Conservation (phyloP, 2,797 vertebrate species). For the Crocidura indochinensis region DNA sequence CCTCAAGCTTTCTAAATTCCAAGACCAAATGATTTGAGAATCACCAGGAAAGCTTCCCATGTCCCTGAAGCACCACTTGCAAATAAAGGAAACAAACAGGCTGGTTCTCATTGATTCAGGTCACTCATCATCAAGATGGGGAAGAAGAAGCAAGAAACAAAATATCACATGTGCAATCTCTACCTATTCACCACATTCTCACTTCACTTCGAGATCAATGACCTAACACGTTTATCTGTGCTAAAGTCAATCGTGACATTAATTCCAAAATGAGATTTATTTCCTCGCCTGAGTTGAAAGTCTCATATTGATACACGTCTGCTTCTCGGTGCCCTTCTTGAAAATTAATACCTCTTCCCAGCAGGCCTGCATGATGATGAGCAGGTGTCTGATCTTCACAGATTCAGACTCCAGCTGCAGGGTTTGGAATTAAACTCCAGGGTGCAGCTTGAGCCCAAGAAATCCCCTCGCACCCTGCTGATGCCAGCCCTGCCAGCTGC, state of each 20-base stretch:
- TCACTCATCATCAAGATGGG: not conserved
- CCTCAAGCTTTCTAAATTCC: no score
- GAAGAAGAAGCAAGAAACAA: not conserved
- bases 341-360: constrained; percentile 74
- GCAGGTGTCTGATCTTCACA: constrained; percentile 55
- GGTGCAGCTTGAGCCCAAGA: constrained; percentile 16
- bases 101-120: not conserved
- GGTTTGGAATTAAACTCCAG: constrained; percentile 44
- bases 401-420: constrained; percentile 21
- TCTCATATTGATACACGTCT: constrained; percentile 45
- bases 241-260: constrained; percentile 71
- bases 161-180: not conserved
- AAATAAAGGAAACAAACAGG: not conserved
- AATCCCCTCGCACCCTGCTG: not conserved
- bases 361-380: constrained; percentile 75
- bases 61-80: no score
- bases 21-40: no score
- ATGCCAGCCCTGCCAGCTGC: not conserved
- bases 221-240: constrained; percentile 50
- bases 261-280: constrained; percentile 75
- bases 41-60: no score
- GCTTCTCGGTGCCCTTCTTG: constrained; percentile 41
- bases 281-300: constrained; percentile 58
- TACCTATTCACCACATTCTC: not conserved
- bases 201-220: constrained; percentile 18